Conservation (phyloP, 2,113 vertebrate species). For the Tretioscincus oriximinensis region DNA sequence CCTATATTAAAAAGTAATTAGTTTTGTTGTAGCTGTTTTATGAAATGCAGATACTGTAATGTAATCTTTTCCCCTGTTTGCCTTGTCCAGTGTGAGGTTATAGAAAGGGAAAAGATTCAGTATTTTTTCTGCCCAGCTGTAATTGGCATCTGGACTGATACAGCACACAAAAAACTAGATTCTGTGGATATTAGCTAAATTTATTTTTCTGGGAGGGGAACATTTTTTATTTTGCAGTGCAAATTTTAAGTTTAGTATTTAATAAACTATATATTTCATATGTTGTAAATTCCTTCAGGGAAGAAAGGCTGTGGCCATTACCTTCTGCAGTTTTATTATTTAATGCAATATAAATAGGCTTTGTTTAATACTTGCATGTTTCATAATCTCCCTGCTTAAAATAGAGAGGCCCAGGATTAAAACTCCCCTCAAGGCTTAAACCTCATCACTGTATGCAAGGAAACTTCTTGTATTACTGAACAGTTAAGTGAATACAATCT, state of each 20-base stretch:
- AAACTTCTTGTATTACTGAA: slow-evolving; percentile 64
- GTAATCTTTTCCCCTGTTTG: background rate
- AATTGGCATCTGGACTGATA: background rate
- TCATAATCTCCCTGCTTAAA: slow-evolving; percentile 73
- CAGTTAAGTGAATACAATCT: slow-evolving; percentile 69
- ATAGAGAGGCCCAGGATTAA: slow-evolving; percentile 67
- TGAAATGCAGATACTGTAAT: no score
- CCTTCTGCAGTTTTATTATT: slow-evolving; percentile 43
- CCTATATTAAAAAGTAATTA: background rate
- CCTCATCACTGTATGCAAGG: slow-evolving; percentile 64
- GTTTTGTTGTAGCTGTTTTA: no score
- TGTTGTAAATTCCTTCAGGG: slow-evolving; percentile 3
- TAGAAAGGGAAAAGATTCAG: background rate
- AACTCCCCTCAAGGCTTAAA: slow-evolving; percentile 59
- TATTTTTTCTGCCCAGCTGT: background rate
- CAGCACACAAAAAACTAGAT: background rate
- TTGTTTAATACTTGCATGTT: slow-evolving; percentile 61
- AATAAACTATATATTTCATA: background rate
- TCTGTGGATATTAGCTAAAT: background rate
- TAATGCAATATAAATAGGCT: slow-evolving; percentile 30
- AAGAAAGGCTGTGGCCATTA: background rate
- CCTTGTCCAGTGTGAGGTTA: background rate
- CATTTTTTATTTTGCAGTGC: slow-evolving; percentile 26
- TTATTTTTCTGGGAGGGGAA: background rate
- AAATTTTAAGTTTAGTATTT: background rate